phyloP scores from a whole-genome alignment of 2,113 vertebrate species.

The Sinocyclocheilus rhinocerous region DNA sequence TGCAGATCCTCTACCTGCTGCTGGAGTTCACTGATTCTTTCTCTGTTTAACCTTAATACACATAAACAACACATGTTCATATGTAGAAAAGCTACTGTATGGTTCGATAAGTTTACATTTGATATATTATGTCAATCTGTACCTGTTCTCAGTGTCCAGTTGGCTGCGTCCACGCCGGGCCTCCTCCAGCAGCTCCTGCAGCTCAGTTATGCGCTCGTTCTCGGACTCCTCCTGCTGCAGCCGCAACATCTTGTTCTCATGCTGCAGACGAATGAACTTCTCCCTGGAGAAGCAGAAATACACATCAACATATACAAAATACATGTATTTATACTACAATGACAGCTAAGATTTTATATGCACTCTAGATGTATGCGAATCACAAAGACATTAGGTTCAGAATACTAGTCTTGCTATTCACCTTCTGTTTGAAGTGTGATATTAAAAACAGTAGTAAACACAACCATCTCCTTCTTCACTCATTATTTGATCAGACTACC shows the following conservation, averaged over 20 bases:
- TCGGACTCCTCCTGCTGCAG: conserved; percentile 90
- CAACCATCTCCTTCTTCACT: neutral
- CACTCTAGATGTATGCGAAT: neutral
- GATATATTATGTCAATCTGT: neutral
- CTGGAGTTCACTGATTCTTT: conserved; percentile 84
- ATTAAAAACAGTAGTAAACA: neutral
- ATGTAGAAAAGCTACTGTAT: neutral
- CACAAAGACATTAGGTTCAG: neutral
- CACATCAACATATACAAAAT: neutral
- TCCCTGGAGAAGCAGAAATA: conserved; percentile 74
- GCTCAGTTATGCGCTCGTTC: conserved; percentile 83
- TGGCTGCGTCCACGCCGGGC: conserved; percentile 84
- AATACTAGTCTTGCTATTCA: neutral
- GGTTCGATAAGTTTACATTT: neutral
- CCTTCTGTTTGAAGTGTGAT: neutral
- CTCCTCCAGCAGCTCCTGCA: conserved; percentile 87
- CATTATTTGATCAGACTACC: too few relatives aligned
- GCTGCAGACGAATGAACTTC: conserved; percentile 91
- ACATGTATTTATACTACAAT: neutral
- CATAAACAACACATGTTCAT: neutral
- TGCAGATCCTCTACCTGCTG: conserved; percentile 95
- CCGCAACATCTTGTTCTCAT: conserved; percentile 96
- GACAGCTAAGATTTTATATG: neutral
- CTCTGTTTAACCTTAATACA: conserved; percentile 80
- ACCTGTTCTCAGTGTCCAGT: conserved; percentile 89